Conservation (phyloP, 2,113 vertebrate species). For the Callipepla squamata region DNA sequence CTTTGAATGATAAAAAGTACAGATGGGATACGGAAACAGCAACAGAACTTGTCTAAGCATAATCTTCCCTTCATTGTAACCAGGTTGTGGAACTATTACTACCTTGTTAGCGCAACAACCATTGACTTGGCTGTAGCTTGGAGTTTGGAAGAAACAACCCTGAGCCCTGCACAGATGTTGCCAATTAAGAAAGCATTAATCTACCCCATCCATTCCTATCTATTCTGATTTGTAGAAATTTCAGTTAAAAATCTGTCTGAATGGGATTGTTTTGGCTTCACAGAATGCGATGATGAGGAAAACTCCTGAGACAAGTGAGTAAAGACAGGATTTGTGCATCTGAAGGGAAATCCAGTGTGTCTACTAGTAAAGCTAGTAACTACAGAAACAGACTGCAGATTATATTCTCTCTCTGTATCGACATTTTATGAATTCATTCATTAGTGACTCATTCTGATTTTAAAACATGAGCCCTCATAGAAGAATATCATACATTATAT, state of each 20-base stretch:
- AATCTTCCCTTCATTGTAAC: background rate
- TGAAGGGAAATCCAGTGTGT: background rate
- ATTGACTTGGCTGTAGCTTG: background rate
- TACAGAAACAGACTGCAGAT: background rate
- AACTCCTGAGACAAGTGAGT: slow-evolving; percentile 19
- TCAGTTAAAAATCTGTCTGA: background rate
- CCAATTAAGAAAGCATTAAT: background rate
- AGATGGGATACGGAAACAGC: background rate
- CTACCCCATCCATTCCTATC: background rate
- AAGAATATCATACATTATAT: background rate
- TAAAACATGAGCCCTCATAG: slow-evolving; percentile 23
- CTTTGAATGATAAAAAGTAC: background rate
- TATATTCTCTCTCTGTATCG: slow-evolving; percentile 32
- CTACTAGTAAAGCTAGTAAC: background rate
- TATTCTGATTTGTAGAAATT: background rate
- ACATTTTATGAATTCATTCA: slow-evolving; percentile 36
- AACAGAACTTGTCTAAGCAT: background rate
- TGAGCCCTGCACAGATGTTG: background rate
- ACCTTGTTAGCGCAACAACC: background rate
- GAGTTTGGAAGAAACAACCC: background rate
- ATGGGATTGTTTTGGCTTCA: background rate
- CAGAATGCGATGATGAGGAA: background rate
- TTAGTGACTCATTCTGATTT: slow-evolving; percentile 38
- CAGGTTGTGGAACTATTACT: background rate
- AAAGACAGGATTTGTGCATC: background rate